phyloP scores from a whole-genome alignment of 37 sponge, comb jelly and placozoan genomes.

The Hormiphora californensis region DNA sequence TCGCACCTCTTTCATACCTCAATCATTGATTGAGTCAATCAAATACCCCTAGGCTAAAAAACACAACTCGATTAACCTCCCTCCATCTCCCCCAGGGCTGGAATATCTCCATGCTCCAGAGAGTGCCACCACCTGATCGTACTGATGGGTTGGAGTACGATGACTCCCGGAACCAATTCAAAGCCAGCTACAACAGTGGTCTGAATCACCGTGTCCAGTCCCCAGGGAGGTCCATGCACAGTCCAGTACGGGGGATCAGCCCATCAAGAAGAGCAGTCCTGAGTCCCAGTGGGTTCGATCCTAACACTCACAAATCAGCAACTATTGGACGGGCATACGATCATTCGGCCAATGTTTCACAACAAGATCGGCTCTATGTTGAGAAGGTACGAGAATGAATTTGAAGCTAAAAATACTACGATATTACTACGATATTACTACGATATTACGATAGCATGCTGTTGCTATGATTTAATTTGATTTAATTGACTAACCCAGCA shows the following conservation, averaged over 20 bases:
- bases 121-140: neutral
- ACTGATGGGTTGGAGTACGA: slow-evolving; percentile 39
- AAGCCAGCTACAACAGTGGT: slow-evolving; percentile 19
- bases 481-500: neutral
- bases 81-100: slow-evolving; percentile 8
- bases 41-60: no score
- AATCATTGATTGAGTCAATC: neutral
- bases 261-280: neutral
- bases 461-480: neutral
- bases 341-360: neutral
- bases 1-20: neutral
- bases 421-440: no score
- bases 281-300: slow-evolving; percentile 15
- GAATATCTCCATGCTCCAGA: slow-evolving; percentile 27
- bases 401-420: neutral
- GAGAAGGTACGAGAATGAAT: no score
- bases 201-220: neutral
- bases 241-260: neutral
- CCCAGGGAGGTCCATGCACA: neutral
- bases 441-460: no score
- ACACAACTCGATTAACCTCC: no score
- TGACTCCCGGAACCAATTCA: slow-evolving; percentile 11
- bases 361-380: no score
- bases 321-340: slow-evolving; percentile 7
- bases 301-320: neutral